These are phyloP conservation scores for Copidosoma floridanum DNA, from an alignment of 1,140 invertebrate genomes.

Conservation along the genomic window DNA sequence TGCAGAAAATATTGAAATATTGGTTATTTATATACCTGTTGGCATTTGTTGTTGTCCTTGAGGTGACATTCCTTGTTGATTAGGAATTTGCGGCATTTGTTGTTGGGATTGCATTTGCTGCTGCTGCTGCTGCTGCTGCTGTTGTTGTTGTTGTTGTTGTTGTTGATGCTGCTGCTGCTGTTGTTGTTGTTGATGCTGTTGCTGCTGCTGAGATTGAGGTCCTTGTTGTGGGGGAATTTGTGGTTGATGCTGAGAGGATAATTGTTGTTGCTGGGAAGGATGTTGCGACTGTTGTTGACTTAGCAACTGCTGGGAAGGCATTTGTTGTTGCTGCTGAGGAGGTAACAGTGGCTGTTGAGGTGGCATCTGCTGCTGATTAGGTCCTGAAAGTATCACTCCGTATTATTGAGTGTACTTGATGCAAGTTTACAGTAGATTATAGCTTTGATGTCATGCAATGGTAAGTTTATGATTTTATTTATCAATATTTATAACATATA, in stretches of 20 bases:
- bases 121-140: constrained; percentile 19
- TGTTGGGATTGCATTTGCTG: constrained; percentile 19
- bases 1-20: too few species aligned
- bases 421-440: not conserved
- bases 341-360: constrained; percentile 28
- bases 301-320: too few species aligned
- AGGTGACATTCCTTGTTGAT: constrained; percentile 2
- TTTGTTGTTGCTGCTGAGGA: too few species aligned
- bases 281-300: too few species aligned
- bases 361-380: constrained; percentile 19
- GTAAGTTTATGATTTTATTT: not conserved
- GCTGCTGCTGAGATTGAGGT: constrained; percentile 17
- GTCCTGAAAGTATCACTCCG: not conserved
- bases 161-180: constrained; percentile 10
- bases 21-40: constrained; percentile 1
- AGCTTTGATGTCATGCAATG: not conserved
- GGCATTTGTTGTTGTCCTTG: not conserved
- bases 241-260: constrained; percentile 20
- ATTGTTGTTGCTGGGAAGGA: too few species aligned
- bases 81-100: constrained; percentile 18
- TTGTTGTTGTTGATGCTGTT: constrained; percentile 16
- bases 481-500: not conserved
- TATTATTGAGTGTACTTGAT: not conserved
- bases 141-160: constrained; percentile 20
- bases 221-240: constrained; percentile 1